These are phyloP conservation scores for Synergus japonicus DNA, from an alignment of 2,888 invertebrate species.

Conservation along the genomic window DNA sequence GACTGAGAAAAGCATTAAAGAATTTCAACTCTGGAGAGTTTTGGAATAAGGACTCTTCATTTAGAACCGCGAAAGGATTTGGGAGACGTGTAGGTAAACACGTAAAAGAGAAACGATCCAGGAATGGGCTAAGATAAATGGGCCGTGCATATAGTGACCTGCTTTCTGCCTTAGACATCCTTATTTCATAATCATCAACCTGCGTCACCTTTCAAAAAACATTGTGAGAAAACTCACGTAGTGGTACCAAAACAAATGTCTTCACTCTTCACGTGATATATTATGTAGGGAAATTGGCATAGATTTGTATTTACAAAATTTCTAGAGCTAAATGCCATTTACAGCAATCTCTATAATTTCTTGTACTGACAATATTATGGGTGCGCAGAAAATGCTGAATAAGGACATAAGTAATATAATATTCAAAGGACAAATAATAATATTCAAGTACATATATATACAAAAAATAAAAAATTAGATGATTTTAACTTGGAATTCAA, in stretches of 20 bases:
- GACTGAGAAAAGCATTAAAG: constrained; percentile 7
- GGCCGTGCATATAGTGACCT: neutral
- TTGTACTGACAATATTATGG: too few species aligned
- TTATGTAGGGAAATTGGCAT: neutral
- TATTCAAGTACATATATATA: too few species aligned
- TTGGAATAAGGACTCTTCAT: neutral
- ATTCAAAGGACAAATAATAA: too few species aligned
- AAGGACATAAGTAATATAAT: too few species aligned
- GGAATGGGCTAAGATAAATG: neutral
- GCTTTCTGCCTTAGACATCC: constrained; percentile 5
- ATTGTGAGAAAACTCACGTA: constrained; percentile 7
- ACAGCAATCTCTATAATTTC: too few species aligned
- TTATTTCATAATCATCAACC: constrained; percentile 1
- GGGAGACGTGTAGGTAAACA: neutral
- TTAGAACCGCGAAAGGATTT: constrained; percentile 2
- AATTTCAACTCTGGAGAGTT: neutral
- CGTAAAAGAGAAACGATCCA: constrained; percentile 9
- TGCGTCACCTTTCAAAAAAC: constrained; percentile 3
- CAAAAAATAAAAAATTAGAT: too few species aligned
- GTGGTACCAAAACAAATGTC: neutral
- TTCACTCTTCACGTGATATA: neutral
- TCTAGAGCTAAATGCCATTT: too few species aligned
- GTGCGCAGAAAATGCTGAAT: too few species aligned
- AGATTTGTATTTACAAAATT: too few species aligned
- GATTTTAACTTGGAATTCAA: too few species aligned